Conservation (phyloP, 2,113 vertebrate species). For the Oncorhynchus mykiss region DNA sequence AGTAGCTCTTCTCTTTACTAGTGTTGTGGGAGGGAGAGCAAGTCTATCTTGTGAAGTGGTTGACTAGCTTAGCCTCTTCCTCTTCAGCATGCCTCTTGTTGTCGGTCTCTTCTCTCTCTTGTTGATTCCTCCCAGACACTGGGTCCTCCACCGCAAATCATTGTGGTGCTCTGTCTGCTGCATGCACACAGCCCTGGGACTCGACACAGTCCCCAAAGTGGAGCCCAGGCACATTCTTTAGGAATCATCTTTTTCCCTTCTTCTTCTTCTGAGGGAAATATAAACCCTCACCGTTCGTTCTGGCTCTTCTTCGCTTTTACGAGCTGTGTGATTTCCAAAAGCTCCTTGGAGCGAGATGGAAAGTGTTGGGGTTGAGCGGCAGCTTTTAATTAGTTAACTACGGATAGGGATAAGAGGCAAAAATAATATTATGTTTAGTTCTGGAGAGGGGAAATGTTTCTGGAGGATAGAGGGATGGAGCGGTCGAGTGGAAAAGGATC, state of each 20-base stretch:
- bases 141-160: slow-evolving; percentile 21
- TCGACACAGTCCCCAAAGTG: slow-evolving; percentile 22
- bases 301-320: no score
- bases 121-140: no score
- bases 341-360: slow-evolving; percentile 10
- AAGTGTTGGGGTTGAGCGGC: slow-evolving; percentile 20
- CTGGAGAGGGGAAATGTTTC: slow-evolving; percentile 22
- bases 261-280: no score
- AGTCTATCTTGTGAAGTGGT: neutral
- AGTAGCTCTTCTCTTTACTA: slow-evolving; percentile 22
- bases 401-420: slow-evolving; percentile 33
- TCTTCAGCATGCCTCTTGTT: no score
- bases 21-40: slow-evolving; percentile 26
- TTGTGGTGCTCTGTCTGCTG: slow-evolving; percentile 21
- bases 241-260: slow-evolving; percentile 10
- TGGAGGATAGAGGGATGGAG: slow-evolving; percentile 1
- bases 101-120: no score
- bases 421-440: slow-evolving; percentile 48
- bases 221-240: neutral
- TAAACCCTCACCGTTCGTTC: no score
- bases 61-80: no score
- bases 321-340: neutral
- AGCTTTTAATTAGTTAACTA: slow-evolving; percentile 50
- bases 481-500: slow-evolving; percentile 3
- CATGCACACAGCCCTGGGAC: slow-evolving; percentile 26